phyloP scores from a whole-genome alignment of 2,888 invertebrate genomes.

The Gortyna flavago region DNA sequence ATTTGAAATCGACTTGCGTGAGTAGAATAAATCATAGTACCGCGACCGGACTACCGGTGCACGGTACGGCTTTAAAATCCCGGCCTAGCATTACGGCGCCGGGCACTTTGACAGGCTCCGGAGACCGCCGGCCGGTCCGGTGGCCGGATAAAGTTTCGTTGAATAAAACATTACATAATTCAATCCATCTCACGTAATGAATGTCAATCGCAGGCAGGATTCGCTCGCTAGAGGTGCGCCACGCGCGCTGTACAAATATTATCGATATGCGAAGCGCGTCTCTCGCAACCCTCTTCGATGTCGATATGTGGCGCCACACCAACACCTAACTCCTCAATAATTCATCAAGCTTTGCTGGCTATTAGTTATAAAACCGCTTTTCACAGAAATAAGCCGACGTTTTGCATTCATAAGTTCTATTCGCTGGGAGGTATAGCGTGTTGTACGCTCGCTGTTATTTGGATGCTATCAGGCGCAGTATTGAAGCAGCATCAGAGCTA shows the following conservation, averaged over 20 bases:
- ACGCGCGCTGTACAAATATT: background rate
- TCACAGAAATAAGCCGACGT: background rate
- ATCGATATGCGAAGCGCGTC: slow-evolving; percentile 30
- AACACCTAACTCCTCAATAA: slow-evolving; percentile 46
- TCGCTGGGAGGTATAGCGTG: background rate
- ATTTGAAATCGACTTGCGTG: slow-evolving; percentile 28
- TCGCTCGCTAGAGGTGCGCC: slow-evolving; percentile 26
- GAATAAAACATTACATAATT: slow-evolving; percentile 59
- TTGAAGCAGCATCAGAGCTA: slow-evolving; percentile 23
- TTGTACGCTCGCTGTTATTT: slow-evolving; percentile 1
- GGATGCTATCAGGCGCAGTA: slow-evolving; percentile 9
- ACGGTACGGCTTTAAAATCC: slow-evolving; percentile 7
- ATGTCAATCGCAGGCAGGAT: slow-evolving; percentile 51
- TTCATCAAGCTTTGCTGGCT: slow-evolving; percentile 38
- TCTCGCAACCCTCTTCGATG: slow-evolving; percentile 26
- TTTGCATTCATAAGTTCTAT: background rate
- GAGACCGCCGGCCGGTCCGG: background rate
- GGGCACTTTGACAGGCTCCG: background rate
- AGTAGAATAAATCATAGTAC: slow-evolving; percentile 35
- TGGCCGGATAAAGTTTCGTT: slow-evolving; percentile 15
- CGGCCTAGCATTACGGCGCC: background rate
- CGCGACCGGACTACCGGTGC: background rate
- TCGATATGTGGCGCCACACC: slow-evolving; percentile 36
- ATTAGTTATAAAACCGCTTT: slow-evolving; percentile 31
- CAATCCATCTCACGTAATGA: slow-evolving; percentile 56